Base-by-base conservation (phyloP, 2,888 invertebrate species). In the Tetanocera ferruginea region DNA sequence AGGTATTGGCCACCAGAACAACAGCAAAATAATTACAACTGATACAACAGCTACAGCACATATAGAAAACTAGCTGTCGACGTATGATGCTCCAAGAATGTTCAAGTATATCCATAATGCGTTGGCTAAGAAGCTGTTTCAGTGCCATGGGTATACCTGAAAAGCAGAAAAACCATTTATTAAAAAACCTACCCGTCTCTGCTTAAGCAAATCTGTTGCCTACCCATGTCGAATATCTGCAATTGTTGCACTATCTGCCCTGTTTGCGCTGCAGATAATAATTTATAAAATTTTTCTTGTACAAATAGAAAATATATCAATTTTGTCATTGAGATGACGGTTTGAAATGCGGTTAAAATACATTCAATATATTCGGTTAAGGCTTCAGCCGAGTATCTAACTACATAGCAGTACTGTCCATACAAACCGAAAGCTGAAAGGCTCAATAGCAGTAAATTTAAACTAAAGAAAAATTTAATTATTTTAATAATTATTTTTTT, bases 161-260 rank as follows among this genome's bases (percentile, higher is more conserved):
- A 76, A 31, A 78, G 79, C 62, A 76, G 43, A 1, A 2, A 14
- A 11, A 31, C 51, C 3, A 64, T 28, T 23, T 23, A 37, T 49
- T 9, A 51, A 60, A 37, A 19, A 8, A 17, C 11, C 43, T 28
- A 25, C 19, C 2, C 1, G 19, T 23, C 5, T 14, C n/a, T n/a
- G n/a, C n/a, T n/a, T 8, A 43, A 5, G 14, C 11, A 11, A 6
- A 43, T 9, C 55, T 37, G 0, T 28, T 31, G 4, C 17, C 51
- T 64, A 78, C 80, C 74, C 71, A 80, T 52, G 72, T 81, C 52
- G 23, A 81, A 77, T 60, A 81, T 51, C n/a, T 77, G 78, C 3
- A 80, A 55, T 23, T 80, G 31, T 17, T 72, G 52, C 25, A 82
- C 70, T 57, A 80, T 57, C 25, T 80, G 71, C 23, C 77, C 60